Evolutionary conservation across 2,888 invertebrate species (phyloP).

Genomic region (Isoperla grammatica): DNA sequence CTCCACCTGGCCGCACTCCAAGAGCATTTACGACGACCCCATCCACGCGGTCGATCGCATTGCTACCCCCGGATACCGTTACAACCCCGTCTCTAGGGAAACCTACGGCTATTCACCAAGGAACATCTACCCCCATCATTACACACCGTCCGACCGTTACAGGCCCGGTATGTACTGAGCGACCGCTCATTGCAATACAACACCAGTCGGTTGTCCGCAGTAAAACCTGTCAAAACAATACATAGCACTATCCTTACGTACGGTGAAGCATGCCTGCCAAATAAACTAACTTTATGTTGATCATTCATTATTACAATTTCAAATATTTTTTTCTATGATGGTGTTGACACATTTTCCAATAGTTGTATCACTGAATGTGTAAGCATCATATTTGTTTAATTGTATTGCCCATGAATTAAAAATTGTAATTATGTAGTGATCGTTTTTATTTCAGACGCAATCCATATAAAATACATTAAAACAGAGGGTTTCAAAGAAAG

Average conservation of each 20-base stretch:
- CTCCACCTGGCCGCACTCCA: conserved; percentile 67
- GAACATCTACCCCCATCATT: conserved; percentile 81
- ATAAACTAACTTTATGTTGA: too few species aligned
- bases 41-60: conserved; percentile 75
- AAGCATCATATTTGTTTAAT: background rate
- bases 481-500: background rate
- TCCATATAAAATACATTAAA: conserved; percentile 7
- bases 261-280: too few species aligned
- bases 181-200: conserved; percentile 15
- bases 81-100: conserved; percentile 84
- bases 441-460: conserved; percentile 9
- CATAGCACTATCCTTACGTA: too few species aligned
- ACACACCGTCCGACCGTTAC: conserved; percentile 67
- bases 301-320: background rate
- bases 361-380: background rate
- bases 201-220: background rate
- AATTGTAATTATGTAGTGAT: background rate
- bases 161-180: conserved; percentile 73
- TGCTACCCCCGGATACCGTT: conserved; percentile 83
- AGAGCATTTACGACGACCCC: conserved; percentile 85
- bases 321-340: background rate
- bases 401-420: background rate
- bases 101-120: conserved; percentile 86
- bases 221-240: conserved; percentile 6
- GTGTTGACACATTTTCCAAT: background rate